These are phyloP conservation scores for Cephus pulcher DNA, from an alignment of 2,888 invertebrate genomes.

Conservation along the genomic window DNA sequence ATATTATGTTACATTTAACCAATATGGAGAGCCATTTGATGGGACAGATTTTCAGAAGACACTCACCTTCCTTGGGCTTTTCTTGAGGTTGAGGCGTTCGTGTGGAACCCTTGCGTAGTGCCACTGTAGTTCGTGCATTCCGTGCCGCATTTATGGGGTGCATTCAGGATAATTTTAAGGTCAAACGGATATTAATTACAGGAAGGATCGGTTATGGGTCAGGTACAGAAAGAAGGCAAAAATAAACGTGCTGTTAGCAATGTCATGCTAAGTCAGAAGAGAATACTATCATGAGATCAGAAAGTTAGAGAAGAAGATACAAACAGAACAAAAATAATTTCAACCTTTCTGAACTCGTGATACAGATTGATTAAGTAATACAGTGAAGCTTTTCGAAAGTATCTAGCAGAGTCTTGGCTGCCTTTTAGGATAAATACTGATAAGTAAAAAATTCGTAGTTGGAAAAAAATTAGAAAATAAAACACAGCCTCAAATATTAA, in stretches of 20 bases:
- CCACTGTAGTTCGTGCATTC: constrained; percentile 63
- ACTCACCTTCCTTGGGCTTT: constrained; percentile 65
- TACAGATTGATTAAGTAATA: not conserved
- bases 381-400: not conserved
- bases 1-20: not conserved
- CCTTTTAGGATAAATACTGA: not conserved
- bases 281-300: constrained; percentile 23
- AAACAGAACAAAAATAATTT: not conserved
- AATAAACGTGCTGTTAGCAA: constrained; percentile 65
- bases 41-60: constrained; percentile 29
- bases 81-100: constrained; percentile 63
- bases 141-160: constrained; percentile 59
- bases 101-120: constrained; percentile 63
- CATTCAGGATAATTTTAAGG: constrained; percentile 31
- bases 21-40: not conserved
- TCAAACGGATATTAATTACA: constrained; percentile 9
- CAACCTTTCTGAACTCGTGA: not conserved
- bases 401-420: not conserved
- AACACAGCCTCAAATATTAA: constrained; percentile 23
- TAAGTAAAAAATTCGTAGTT: not conserved
- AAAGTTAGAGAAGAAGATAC: constrained; percentile 4
- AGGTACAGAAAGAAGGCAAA: constrained; percentile 47
- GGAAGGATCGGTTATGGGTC: constrained; percentile 15
- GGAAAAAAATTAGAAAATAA: constrained; percentile 7
- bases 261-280: constrained; percentile 53